A percentile compares a stretch with the other conserved stretches of the same genome.
Conservation (phyloP, 2,113 vertebrate genomes). For the Myiagra hebetior region DNA sequence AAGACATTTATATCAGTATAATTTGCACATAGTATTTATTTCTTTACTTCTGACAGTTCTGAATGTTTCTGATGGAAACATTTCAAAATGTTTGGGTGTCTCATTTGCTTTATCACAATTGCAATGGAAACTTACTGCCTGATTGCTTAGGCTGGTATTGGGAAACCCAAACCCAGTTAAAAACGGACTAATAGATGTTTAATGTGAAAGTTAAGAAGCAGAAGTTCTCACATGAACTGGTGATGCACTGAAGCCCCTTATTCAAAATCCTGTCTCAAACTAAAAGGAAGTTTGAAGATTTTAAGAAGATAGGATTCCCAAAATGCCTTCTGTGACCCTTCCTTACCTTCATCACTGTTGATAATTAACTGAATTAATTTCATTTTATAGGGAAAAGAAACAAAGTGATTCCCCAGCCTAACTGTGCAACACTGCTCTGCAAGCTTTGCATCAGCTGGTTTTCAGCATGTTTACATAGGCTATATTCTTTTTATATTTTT, state of each 20-base stretch:
- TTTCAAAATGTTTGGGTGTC: neutral
- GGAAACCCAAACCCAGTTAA: neutral
- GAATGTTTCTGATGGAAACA: neutral
- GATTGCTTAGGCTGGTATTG: neutral
- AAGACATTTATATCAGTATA: neutral
- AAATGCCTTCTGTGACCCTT: neutral
- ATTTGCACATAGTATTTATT: conserved; percentile 5
- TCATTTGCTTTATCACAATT: neutral
- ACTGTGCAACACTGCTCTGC: neutral
- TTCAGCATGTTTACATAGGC: neutral
- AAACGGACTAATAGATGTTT: neutral
- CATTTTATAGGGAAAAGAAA: neutral
- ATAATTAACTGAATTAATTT: neutral
- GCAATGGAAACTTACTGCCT: conserved; percentile 50
- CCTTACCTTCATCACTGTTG: neutral
- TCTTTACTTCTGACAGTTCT: neutral
- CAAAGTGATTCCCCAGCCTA: neutral
- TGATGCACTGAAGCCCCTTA: neutral
- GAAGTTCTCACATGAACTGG: neutral
- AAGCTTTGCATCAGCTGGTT: neutral
- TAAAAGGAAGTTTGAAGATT: neutral
- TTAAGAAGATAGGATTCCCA: neutral
- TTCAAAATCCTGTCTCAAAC: neutral
- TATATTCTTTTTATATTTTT: neutral
- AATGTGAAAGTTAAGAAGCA: neutral